Evolutionary conservation across 2,113 vertebrate genomes (phyloP), one percentile per base, ranked within the genome.

Genomic region (Vireo altiloquus): DNA sequence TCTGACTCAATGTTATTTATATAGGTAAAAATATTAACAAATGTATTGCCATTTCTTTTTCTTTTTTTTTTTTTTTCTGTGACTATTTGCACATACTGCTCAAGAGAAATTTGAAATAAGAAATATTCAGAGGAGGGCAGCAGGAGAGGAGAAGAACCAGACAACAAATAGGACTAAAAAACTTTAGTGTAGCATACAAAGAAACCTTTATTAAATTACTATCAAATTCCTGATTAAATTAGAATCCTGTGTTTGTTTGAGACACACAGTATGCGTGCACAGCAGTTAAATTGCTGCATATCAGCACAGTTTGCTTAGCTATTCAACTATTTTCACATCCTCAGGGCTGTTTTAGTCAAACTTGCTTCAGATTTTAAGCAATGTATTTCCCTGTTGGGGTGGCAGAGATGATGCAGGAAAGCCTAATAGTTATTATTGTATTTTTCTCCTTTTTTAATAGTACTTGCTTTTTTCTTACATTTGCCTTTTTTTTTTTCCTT

Each of bases 351-450:
- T 80, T 69, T 80, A 71, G 22, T 61, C 35, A 82, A 90, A 77
- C 4, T 25, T 57, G 10, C n/a, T 89, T 46, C 61, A 72, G 35
- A 42, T 66, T 83, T 94, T 77, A 70, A 74, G 60, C 52, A 59
- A 21, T 21, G 8, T 53, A 6, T 70, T 65, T 74, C 14, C 10
- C 3, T 86, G 3, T 35, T 79, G 30, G 20, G 7, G 25, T 57
- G 24, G 2, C 0, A 0, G 7, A n/a, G 7, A 47, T n/a, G 5
- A n/a, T 9, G 20, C 5, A 0, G 15, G 5, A 7, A 39, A 75
- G 7, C 61, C 46, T 65, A 37, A 12, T 40, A 30, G 15, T 56
- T 82, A 37, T 33, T 74, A 30, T 46, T 2, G 2, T 30, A 1
- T 9, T 35, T 79, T 40, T 54, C 4, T 69, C 53, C 59, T 57